Evolutionary conservation across 2,113 vertebrate species (phyloP).

Genomic region (Dromiciops gliroides): DNA sequence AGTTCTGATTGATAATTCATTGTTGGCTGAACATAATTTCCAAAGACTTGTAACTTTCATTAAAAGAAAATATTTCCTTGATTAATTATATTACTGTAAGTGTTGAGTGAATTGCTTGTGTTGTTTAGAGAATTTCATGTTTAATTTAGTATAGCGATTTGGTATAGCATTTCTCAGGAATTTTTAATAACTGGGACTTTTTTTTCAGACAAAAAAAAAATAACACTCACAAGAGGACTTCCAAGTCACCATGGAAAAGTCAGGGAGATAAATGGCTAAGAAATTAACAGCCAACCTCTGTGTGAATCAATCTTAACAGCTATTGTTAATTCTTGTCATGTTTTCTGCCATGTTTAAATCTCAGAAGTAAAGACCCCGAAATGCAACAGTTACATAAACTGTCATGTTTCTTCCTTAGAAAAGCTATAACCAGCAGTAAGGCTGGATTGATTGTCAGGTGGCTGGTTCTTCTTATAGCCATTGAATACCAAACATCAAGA

Average conservation of each 20-base stretch:
- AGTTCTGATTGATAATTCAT: background rate
- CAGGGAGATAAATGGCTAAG: background rate
- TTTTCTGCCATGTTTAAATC: conserved; percentile 27
- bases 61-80: background rate
- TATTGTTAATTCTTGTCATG: conserved; percentile 40
- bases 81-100: background rate
- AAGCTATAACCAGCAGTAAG: conserved; percentile 47
- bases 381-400: conserved; percentile 57
- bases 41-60: background rate
- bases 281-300: background rate
- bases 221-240: too few relatives aligned
- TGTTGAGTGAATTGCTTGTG: background rate
- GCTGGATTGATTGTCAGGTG: conserved; percentile 35
- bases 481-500: conserved; percentile 53
- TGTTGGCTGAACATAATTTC: background rate
- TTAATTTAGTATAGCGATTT: conserved; percentile 6
- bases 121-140: background rate
- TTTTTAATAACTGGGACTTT: background rate
- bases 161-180: background rate
- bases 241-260: background rate
- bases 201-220: background rate
- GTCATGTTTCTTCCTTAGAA: conserved; percentile 49
- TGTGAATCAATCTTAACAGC: conserved; percentile 38
- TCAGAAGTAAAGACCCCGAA: conserved; percentile 52
- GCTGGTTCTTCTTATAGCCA: background rate